phyloP scores from a whole-genome alignment of 2,113 vertebrate genomes.

The Salvelinus namaycush region DNA sequence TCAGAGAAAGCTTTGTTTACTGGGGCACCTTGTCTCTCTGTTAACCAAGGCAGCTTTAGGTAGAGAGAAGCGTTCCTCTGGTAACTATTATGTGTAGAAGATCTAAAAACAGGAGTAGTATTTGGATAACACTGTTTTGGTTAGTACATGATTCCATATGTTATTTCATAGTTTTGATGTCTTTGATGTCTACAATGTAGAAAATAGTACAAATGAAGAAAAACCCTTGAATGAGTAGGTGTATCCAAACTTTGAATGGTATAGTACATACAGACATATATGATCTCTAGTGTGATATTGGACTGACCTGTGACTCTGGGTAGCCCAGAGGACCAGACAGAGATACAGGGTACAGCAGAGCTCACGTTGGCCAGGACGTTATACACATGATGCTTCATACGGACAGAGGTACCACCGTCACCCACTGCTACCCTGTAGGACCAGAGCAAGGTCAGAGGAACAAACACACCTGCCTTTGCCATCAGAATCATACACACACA shows the following conservation, averaged over 20 bases:
- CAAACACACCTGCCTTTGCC: constrained; percentile 69
- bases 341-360: constrained; percentile 80
- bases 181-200: too few species aligned
- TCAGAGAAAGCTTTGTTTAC: too few species aligned
- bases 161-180: neutral
- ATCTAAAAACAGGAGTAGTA: too few species aligned
- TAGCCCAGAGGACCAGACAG: constrained; percentile 81
- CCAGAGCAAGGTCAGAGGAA: neutral
- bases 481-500: constrained; percentile 14
- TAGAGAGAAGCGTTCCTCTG: too few species aligned
- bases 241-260: too few species aligned
- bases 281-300: neutral
- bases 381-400: constrained; percentile 89
- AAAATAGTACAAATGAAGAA: too few species aligned
- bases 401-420: constrained; percentile 69
- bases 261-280: neutral
- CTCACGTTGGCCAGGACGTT: constrained; percentile 83
- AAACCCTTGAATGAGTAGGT: too few species aligned
- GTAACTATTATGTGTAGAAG: too few species aligned
- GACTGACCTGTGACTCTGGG: constrained; percentile 91
- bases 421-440: constrained; percentile 37
- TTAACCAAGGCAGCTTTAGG: too few species aligned
- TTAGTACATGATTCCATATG: too few species aligned
- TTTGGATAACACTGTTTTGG: too few species aligned
- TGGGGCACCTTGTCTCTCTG: too few species aligned